phyloP scores from a whole-genome alignment of 2,888 invertebrate species.

The Parasteatoda lunata region DNA sequence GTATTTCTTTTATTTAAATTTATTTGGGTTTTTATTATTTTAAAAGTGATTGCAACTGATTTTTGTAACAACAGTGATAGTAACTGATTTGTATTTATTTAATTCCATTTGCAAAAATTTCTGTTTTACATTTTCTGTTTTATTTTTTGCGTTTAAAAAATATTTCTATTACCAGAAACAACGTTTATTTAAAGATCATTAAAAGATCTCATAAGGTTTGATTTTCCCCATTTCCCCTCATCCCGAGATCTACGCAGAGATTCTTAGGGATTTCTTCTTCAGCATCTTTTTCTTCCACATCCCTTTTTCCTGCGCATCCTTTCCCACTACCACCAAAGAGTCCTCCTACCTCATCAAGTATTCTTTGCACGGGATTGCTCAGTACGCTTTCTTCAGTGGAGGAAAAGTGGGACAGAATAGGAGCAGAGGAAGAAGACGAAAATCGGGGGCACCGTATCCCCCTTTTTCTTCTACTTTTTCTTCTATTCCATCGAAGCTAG shows the following conservation, averaged over 20 bases:
- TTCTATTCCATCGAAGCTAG: background rate
- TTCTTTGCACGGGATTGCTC: slow-evolving; percentile 54
- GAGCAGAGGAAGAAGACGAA: background rate
- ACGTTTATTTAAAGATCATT: background rate
- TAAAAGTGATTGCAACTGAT: too few species aligned
- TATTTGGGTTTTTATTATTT: too few species aligned
- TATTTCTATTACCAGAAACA: too few species aligned
- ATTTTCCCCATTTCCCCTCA: slow-evolving; percentile 30
- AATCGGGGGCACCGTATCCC: slow-evolving; percentile 22
- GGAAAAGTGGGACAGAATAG: slow-evolving; percentile 35
- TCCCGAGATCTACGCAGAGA: slow-evolving; percentile 17
- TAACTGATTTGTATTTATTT: too few species aligned
- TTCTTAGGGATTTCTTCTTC: slow-evolving; percentile 28
- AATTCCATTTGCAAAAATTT: too few species aligned
- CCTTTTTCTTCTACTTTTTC: slow-evolving; percentile 4
- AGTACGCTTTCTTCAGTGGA: slow-evolving; percentile 32
- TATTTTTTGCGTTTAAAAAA: too few species aligned
- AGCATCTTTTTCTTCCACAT: slow-evolving; percentile 21
- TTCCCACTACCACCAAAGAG: background rate
- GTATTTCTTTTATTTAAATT: too few species aligned
- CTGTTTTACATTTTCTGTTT: too few species aligned
- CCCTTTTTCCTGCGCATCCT: background rate
- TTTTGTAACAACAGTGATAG: too few species aligned
- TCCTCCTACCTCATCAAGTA: slow-evolving; percentile 50
- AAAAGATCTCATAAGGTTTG: background rate